Evolutionary conservation across 2,888 invertebrate species (phyloP).

Genomic region (Chymomyza procnemis): DNA sequence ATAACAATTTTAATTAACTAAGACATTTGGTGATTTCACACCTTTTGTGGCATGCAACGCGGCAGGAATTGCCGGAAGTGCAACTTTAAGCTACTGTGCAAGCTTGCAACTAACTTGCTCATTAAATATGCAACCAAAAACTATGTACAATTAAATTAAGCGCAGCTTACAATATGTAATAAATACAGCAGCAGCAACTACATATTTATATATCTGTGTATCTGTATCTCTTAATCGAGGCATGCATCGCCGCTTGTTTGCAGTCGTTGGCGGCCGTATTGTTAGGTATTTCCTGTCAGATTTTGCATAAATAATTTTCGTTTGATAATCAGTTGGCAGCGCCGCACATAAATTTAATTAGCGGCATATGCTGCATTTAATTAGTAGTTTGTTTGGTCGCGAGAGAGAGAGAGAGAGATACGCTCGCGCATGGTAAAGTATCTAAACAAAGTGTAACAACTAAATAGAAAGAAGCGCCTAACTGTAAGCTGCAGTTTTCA

Average conservation of each 20-base stretch:
- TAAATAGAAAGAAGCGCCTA: background rate
- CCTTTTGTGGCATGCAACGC: too few species aligned
- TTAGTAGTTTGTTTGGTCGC: background rate
- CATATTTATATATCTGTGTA: conserved; percentile 6
- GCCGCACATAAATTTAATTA: conserved; percentile 61
- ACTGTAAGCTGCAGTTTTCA: conserved; percentile 2
- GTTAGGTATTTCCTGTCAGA: conserved; percentile 68
- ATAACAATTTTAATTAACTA: background rate
- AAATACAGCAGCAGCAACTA: background rate
- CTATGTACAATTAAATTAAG: conserved; percentile 67
- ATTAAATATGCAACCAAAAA: conserved; percentile 63
- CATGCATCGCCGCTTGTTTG: conserved; percentile 31
- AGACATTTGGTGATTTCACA: background rate
- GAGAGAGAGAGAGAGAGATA: too few species aligned
- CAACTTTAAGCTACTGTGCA: background rate
- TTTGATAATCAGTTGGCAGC: conserved; percentile 63
- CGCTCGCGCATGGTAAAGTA: too few species aligned
- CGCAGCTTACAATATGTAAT: conserved; percentile 9
- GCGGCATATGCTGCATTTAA: conserved; percentile 17
- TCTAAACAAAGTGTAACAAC: conserved; percentile 7
- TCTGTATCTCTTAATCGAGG: conserved; percentile 48
- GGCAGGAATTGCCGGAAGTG: background rate
- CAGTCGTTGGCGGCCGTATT: conserved; percentile 21
- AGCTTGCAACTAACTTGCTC: conserved; percentile 38
- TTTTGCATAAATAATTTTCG: conserved; percentile 68